phyloP scores from a whole-genome alignment of 2,113 vertebrate genomes.

The Mastomys coucha region DNA sequence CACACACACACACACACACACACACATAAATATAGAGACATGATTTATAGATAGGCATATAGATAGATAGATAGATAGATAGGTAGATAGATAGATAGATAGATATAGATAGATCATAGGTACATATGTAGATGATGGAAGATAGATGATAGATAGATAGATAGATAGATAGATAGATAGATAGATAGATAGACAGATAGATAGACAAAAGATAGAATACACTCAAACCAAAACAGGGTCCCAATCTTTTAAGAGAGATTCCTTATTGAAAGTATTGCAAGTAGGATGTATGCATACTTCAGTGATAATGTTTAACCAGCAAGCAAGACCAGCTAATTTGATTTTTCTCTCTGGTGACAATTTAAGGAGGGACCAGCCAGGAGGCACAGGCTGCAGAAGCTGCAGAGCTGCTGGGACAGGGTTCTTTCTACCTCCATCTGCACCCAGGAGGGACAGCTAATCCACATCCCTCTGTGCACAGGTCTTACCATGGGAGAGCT shows the following conservation, averaged over 20 bases:
- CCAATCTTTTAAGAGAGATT: neutral
- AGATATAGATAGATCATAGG: neutral
- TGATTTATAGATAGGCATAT: neutral
- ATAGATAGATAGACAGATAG: neutral
- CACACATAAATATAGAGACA: neutral
- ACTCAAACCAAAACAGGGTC: neutral
- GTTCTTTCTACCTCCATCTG: no score
- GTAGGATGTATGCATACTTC: neutral
- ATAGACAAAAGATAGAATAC: neutral
- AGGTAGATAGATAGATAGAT: neutral
- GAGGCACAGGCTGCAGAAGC: no score
- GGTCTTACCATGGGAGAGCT: no score
- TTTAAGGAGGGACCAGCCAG: no score
- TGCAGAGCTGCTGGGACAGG: no score
- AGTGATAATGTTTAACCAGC: neutral
- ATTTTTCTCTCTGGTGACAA: no score
- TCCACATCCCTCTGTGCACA: no score
- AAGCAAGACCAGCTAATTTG: neutral
- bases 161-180: neutral
- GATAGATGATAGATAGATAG: neutral
- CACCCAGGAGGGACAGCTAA: no score
- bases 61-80: neutral
- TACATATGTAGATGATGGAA: neutral
- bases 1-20: neutral
- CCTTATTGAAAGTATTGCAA: neutral